Percentiles rank a stretch among this genome's conserved stretches.
These are phyloP conservation scores for Xiphias gladius DNA, from an alignment of 2,113 vertebrate species.

Conservation along the genomic window DNA sequence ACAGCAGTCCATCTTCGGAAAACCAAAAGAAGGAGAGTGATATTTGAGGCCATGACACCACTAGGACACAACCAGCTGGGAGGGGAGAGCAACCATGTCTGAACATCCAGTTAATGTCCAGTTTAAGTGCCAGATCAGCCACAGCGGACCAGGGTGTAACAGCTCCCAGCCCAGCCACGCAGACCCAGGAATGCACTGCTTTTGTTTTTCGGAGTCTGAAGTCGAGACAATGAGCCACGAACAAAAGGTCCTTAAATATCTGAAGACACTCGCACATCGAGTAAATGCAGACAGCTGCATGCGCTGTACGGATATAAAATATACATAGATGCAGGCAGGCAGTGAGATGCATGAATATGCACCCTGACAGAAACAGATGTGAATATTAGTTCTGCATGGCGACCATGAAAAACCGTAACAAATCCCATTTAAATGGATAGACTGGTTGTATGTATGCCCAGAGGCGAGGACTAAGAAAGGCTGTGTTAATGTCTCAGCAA, in stretches of 20 bases:
- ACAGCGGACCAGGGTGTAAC: constrained; percentile 52
- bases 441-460: neutral
- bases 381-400: neutral
- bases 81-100: neutral
- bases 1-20: neutral
- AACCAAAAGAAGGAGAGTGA: neutral
- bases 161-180: constrained; percentile 32
- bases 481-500: no score
- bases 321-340: neutral
- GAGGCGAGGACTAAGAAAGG: neutral
- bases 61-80: neutral
- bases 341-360: neutral
- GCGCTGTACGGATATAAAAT: neutral
- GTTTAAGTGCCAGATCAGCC: constrained; percentile 52
- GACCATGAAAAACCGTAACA: neutral
- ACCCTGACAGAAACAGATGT: neutral
- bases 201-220: constrained; percentile 17
- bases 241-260: constrained; percentile 21
- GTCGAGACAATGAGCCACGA: constrained; percentile 3
- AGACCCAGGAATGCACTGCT: constrained; percentile 43
- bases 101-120: constrained; percentile 32
- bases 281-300: neutral
- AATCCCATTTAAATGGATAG: neutral
- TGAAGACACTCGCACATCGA: neutral
- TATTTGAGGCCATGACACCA: constrained; percentile 7